These are phyloP conservation scores for Etheostoma nigrum DNA, from an alignment of 2,797 vertebrate species.

Conservation along the genomic window DNA sequence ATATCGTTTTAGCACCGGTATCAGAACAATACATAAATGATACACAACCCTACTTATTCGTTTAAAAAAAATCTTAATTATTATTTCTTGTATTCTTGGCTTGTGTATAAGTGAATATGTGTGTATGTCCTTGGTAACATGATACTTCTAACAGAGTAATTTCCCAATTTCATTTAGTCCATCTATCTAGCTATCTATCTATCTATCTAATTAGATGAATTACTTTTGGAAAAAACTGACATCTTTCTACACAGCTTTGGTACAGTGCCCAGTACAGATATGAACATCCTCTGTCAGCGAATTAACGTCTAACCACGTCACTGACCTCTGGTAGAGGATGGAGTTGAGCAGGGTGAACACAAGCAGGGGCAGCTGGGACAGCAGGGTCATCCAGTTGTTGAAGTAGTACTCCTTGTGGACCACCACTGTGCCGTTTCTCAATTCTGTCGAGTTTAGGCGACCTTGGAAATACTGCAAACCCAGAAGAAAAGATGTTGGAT, in stretches of 20 bases:
- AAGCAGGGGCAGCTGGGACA: constrained; percentile 92
- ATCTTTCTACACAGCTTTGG: not conserved
- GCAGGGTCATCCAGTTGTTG: constrained; percentile 93
- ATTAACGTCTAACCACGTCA: rapidly evolving
- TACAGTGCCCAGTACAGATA: not conserved
- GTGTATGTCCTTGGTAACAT: too few relatives aligned
- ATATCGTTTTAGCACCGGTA: too few relatives aligned
- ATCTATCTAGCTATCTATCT: too few relatives aligned
- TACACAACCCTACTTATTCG: too few relatives aligned
- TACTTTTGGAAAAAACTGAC: too few relatives aligned
- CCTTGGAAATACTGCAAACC: constrained; percentile 88
- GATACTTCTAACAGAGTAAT: too few relatives aligned
- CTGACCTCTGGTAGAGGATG: constrained; percentile 91
- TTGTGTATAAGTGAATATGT: too few relatives aligned
- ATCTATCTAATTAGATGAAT: too few relatives aligned
- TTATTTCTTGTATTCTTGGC: too few relatives aligned
- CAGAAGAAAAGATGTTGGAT: not conserved
- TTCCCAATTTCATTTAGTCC: too few relatives aligned
- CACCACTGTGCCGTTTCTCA: constrained; percentile 64
- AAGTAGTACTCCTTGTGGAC: constrained; percentile 84
- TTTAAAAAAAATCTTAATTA: too few relatives aligned
- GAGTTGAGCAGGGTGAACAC: constrained; percentile 94
- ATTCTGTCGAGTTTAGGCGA: constrained; percentile 74
- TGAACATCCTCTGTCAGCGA: not conserved
- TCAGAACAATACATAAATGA: too few relatives aligned